Percentiles rank a stretch among this genome's conserved stretches.
phyloP scores from a whole-genome alignment of 2,888 invertebrate genomes.

The Epinotia ramella region DNA sequence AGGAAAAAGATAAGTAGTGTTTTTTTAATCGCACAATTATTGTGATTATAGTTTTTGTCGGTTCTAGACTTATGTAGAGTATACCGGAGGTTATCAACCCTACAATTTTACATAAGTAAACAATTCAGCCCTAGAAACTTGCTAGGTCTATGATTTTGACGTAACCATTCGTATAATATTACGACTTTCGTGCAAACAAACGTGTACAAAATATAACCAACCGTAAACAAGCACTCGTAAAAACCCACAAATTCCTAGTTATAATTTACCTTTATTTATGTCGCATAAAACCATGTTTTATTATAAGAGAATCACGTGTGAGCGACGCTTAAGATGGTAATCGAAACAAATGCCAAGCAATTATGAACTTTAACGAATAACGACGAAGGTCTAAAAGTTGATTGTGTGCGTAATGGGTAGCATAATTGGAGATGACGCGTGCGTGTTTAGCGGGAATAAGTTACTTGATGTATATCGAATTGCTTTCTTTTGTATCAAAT shows the following conservation, averaged over 20 bases:
- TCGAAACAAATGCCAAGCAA: conserved; percentile 4
- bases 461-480: conserved; percentile 34
- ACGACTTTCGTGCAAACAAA: background rate
- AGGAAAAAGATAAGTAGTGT: too few species aligned
- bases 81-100: too few species aligned
- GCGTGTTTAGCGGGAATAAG: conserved; percentile 28
- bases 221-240: background rate
- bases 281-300: conserved; percentile 27
- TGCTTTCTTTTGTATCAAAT: background rate
- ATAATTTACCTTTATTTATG: conserved; percentile 31
- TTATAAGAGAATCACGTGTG: conserved; percentile 37
- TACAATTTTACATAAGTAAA: too few species aligned
- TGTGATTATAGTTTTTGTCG: too few species aligned
- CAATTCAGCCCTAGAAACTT: background rate
- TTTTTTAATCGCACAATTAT: too few species aligned
- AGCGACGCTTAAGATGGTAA: conserved; percentile 29
- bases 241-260: background rate
- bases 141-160: background rate
- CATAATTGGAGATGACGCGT: conserved; percentile 33
- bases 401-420: conserved; percentile 11
- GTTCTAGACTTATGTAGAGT: too few species aligned
- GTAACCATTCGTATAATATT: background rate
- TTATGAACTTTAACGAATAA: background rate
- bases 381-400: conserved; percentile 4
- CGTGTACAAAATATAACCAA: background rate